These are phyloP conservation scores for Hyperoplus immaculatus DNA, from an alignment of 2,797 vertebrate genomes.

Conservation along the genomic window DNA sequence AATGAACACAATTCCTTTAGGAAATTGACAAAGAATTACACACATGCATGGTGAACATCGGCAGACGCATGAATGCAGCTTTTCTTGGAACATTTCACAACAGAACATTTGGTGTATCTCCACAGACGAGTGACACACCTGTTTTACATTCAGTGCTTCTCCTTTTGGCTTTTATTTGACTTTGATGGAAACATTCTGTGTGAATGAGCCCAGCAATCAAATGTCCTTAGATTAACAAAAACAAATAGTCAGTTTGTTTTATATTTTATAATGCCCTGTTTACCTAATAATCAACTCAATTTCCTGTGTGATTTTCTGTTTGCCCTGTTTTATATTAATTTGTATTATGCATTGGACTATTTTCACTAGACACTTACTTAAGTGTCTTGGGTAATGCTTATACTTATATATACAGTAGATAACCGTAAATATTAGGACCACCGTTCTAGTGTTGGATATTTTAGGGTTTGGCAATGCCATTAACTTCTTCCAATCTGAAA, in stretches of 20 bases:
- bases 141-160: neutral
- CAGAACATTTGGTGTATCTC: constrained; percentile 3
- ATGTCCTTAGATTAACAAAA: neutral
- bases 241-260: neutral
- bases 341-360: no score
- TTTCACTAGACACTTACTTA: neutral
- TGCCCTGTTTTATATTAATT: no score
- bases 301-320: no score
- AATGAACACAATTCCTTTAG: neutral
- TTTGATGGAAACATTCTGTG: constrained; percentile 5
- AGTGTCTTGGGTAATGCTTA: neutral
- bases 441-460: constrained; percentile 16
- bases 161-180: neutral
- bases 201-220: neutral
- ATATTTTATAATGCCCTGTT: neutral
- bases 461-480: neutral
- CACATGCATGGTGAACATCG: neutral
- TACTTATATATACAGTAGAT: neutral
- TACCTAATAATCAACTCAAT: neutral
- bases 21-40: neutral
- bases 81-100: neutral
- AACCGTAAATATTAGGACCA: neutral
- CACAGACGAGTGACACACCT: neutral
- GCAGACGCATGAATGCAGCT: neutral
- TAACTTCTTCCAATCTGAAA: constrained; percentile 27